Evolutionary conservation across 1,140 invertebrate genomes (phyloP).

Genomic region (Thrips palmi): DNA sequence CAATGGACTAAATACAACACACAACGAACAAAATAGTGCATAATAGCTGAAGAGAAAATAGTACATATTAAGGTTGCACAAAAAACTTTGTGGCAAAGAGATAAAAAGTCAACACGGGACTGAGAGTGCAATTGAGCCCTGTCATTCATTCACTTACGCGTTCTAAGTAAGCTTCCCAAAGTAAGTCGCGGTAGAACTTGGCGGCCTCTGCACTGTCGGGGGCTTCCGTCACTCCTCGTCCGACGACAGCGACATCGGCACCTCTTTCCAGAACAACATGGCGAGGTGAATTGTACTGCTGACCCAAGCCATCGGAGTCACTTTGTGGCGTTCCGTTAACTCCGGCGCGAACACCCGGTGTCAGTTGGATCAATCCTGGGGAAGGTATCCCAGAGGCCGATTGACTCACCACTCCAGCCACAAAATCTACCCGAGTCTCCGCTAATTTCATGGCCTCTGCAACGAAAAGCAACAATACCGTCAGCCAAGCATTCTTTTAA

Average conservation of each 20-base stretch:
- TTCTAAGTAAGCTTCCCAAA: conserved; percentile 59
- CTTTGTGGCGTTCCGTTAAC: too few species aligned
- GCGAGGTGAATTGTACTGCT: conserved; percentile 69
- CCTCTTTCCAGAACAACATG: conserved; percentile 58
- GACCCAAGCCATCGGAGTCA: conserved; percentile 32
- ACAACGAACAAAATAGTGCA: too few species aligned
- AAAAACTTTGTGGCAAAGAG: too few species aligned
- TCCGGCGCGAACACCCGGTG: conserved; percentile 67
- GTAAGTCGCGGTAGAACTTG: conserved; percentile 46
- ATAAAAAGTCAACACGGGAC: too few species aligned
- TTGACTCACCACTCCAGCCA: conserved; percentile 80
- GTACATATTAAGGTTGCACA: too few species aligned
- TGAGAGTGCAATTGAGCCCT: too few species aligned
- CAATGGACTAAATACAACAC: too few species aligned
- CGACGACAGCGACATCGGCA: conserved; percentile 85
- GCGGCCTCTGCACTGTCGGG: conserved; percentile 41
- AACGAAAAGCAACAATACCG: too few species aligned
- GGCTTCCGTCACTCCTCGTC: conserved; percentile 65
- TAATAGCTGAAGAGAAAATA: too few species aligned
- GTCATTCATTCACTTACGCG: too few species aligned
- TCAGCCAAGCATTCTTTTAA: too few species aligned
- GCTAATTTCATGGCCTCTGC: conserved; percentile 45
- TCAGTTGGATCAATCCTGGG: conserved; percentile 63
- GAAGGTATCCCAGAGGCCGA: conserved; percentile 38
- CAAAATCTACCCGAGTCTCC: conserved; percentile 40